Conservation (phyloP, 2,113 vertebrate genomes). For the Proteles cristata region DNA sequence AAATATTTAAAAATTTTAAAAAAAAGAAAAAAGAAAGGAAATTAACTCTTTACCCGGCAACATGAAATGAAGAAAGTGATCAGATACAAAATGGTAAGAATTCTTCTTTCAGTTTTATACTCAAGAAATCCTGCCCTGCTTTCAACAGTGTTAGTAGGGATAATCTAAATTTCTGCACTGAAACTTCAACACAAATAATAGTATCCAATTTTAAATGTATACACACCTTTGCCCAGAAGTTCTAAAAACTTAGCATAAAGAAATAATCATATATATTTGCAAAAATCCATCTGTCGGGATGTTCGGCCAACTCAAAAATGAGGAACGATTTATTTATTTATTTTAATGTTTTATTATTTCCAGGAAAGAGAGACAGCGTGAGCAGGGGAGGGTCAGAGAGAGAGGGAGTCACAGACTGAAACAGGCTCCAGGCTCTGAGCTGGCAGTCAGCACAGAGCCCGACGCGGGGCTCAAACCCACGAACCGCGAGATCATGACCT, state of each 20-base stretch:
- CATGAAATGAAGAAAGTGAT: neutral
- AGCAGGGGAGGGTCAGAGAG: no score
- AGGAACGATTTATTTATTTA: neutral
- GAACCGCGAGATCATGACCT: no score
- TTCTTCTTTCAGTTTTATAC: neutral
- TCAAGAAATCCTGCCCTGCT: neutral
- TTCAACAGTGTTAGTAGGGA: constrained; percentile 16
- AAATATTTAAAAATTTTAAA: no score
- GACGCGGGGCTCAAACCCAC: no score
- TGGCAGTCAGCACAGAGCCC: no score
- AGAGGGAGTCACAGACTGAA: no score
- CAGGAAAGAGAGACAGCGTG: no score
- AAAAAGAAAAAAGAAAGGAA: neutral
- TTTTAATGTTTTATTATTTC: no score
- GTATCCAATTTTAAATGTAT: neutral
- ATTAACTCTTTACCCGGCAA: neutral
- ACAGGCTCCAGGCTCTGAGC: no score
- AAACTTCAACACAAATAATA: neutral
- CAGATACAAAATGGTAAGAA: neutral
- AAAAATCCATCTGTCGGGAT: neutral
- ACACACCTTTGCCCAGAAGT: neutral
- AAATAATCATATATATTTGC: neutral
- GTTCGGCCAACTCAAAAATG: neutral
- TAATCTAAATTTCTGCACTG: neutral
- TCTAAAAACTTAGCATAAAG: neutral